A percentile compares a stretch with the other conserved stretches of the same genome.
Conservation (phyloP, 2,113 vertebrate species). For the Nothobranchius furzeri region DNA sequence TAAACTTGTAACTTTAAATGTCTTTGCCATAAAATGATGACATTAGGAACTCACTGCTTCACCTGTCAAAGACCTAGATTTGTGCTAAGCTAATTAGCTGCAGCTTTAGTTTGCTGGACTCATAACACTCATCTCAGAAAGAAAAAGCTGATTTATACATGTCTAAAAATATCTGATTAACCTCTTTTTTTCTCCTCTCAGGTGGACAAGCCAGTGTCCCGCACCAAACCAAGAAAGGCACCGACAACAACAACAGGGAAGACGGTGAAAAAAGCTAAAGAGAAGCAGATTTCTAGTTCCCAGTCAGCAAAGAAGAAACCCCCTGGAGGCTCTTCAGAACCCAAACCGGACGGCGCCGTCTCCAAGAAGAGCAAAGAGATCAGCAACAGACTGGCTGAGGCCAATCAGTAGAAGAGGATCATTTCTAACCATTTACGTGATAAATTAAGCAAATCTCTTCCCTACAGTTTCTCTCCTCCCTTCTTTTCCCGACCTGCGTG, state of each 20-base stretch:
- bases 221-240: constrained; percentile 95
- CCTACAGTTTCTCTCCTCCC: constrained; percentile 56
- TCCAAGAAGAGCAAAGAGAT: constrained; percentile 98
- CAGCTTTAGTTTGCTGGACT: neutral
- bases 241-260: constrained; percentile 83
- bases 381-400: constrained; percentile 98
- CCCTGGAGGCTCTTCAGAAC: constrained; percentile 64
- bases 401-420: constrained; percentile 87
- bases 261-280: constrained; percentile 91
- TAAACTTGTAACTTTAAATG: too few relatives aligned
- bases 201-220: constrained; percentile 88
- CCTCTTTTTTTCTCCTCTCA: constrained; percentile 60
- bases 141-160: neutral
- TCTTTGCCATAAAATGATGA: too few relatives aligned
- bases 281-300: constrained; percentile 86
- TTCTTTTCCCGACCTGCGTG: constrained; percentile 50
- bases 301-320: constrained; percentile 92
- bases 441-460: constrained; percentile 83
- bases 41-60: too few relatives aligned
- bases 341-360: constrained; percentile 80
- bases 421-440: constrained; percentile 67
- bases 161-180: constrained; percentile 1
- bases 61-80: neutral
- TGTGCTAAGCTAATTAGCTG: constrained; percentile 8
- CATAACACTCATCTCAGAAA: neutral